Evolutionary conservation across 1,140 invertebrate species (phyloP), one percentile per base, ranked within the genome.

Genomic region (Calephelis virginiensis): DNA sequence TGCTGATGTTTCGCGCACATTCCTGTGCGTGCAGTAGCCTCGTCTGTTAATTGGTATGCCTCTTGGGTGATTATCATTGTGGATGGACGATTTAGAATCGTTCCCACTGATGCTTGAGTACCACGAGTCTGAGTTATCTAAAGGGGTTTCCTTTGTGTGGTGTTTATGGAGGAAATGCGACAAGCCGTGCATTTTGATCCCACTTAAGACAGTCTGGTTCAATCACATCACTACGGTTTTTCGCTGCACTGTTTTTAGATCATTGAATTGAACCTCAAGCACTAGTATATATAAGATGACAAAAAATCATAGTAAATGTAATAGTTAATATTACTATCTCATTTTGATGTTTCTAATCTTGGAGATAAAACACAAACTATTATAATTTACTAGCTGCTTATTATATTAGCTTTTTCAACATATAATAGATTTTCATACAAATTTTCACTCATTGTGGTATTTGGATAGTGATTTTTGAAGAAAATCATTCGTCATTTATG

Each of bases 161-260:
- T 86, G 79, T 75, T 86, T 88, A 61, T 86, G 81, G 5, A 89
- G 65, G 69, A 86, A 86, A 71, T 89, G 77, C 28, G 85, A 63
- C 6, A 90, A 66, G 2, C 85, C 81, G 69, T 88, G 85, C 88
- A 90, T 90, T 67, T 75, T 85, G 60, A 63, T 63, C 45, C 28
- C 61, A 68, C 48, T 75, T 74, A 53, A 9, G 11, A 50, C 17
- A 53, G 14, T 28, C 13, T 28, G 17, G 9, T 53, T 17, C 10
- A 28, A 53, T 53, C 7, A 53, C 17, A 53, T 53, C 50, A 53
- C 50, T 53, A 17, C 5, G 17, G 13, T 28, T 11, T 9, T 10
- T 28, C 17, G 5, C 14, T 53, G 5, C 40, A 43, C 14, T 17
- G 17, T 17, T 9, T 53, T 7, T 8, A 50, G 13, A 13, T 8